phyloP scores from a whole-genome alignment of 1,140 invertebrate genomes.

The Ips nitidus region DNA sequence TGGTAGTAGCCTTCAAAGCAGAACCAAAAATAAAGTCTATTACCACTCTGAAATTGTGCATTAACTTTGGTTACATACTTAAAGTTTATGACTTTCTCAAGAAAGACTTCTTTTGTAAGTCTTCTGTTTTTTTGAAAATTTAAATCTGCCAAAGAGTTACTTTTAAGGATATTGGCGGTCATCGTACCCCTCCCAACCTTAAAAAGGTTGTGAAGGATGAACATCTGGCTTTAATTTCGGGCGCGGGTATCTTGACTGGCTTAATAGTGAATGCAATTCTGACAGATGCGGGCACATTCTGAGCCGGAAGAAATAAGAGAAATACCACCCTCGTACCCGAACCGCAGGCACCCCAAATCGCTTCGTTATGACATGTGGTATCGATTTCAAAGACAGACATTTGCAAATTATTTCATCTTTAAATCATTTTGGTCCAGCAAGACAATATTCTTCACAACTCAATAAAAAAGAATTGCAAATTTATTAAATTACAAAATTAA shows the following conservation, averaged over 20 bases:
- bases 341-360: neutral
- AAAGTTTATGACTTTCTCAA: too few species aligned
- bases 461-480: slow-evolving; percentile 1
- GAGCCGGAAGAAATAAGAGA: slow-evolving; percentile 17
- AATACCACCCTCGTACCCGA: neutral
- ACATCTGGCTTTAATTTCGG: too few species aligned
- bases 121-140: too few species aligned
- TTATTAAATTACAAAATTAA: neutral
- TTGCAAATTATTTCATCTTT: neutral
- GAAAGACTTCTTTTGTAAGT: too few species aligned
- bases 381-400: neutral
- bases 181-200: neutral
- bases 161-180: too few species aligned
- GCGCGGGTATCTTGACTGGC: neutral
- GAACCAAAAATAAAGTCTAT: neutral
- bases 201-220: neutral
- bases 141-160: too few species aligned
- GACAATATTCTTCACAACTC: neutral
- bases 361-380: neutral
- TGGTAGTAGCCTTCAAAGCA: neutral
- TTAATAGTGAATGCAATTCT: neutral
- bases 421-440: too few species aligned
- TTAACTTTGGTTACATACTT: too few species aligned
- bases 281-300: slow-evolving; percentile 12
- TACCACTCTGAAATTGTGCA: too few species aligned